A percentile compares a stretch with the other conserved stretches of the same genome.
Conservation (phyloP, 2,113 vertebrate species). For the Chrysochloris asiatica region DNA sequence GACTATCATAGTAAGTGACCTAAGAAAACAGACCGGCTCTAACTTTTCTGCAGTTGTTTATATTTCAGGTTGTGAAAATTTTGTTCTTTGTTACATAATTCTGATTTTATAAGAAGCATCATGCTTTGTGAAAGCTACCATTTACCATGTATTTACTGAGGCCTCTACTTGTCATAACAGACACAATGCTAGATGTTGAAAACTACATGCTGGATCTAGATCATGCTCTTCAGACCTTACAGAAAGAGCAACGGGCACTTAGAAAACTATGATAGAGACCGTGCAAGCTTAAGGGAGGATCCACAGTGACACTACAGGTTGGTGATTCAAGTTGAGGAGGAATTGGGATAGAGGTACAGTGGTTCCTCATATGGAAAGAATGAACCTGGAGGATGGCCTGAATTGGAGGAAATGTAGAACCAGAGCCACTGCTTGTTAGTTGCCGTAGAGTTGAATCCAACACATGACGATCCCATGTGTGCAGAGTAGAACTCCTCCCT, state of each 20-base stretch:
- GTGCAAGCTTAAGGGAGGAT: background rate
- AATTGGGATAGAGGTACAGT: background rate
- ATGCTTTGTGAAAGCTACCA: background rate
- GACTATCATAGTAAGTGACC: background rate
- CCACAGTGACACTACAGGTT: too few species aligned
- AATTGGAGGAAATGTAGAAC: background rate
- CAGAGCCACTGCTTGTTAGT: background rate
- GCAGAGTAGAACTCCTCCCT: background rate
- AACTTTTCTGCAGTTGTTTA: background rate
- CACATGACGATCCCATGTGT: background rate
- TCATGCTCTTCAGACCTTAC: background rate
- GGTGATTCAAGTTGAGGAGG: background rate
- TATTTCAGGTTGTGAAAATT: too few species aligned
- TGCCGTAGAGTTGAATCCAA: background rate
- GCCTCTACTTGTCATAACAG: background rate
- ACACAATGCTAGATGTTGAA: background rate
- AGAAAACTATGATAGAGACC: too few species aligned
- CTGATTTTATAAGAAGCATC: background rate
- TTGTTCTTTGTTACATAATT: background rate
- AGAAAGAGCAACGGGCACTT: background rate
- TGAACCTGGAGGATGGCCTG: background rate
- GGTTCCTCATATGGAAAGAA: background rate
- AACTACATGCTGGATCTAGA: background rate
- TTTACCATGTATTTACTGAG: background rate
- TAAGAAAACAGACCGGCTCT: background rate